Conservation (phyloP, 2,113 vertebrate genomes). For the Hemichromis elongatus region DNA sequence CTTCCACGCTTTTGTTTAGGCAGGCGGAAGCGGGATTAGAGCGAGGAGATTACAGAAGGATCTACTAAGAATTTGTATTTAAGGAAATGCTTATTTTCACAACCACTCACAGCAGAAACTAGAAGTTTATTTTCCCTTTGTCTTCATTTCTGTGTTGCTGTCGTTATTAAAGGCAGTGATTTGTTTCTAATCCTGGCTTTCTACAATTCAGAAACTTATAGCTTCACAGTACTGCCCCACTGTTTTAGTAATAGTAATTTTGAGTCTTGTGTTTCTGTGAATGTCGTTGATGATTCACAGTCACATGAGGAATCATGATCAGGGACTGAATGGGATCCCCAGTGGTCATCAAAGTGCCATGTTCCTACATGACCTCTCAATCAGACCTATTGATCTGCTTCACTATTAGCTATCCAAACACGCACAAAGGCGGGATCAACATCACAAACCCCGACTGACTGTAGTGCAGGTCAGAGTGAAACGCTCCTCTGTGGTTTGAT, state of each 20-base stretch:
- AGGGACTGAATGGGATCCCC: constrained; percentile 43
- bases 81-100: constrained; percentile 56
- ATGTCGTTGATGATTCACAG: neutral
- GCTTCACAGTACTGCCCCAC: neutral
- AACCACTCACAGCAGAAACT: neutral
- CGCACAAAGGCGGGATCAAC: constrained; percentile 42
- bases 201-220: neutral
- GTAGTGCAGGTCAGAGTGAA: neutral
- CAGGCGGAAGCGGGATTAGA: constrained; percentile 64
- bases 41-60: constrained; percentile 64
- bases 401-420: constrained; percentile 59
- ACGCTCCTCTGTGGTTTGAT: neutral
- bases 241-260: neutral
- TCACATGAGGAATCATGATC: neutral
- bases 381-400: constrained; percentile 66
- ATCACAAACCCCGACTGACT: constrained; percentile 25
- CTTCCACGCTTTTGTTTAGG: constrained; percentile 67
- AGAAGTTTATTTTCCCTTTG: neutral
- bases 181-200: constrained; percentile 13
- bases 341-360: constrained; percentile 51
- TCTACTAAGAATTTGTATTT: constrained; percentile 56
- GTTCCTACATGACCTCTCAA: constrained; percentile 67
- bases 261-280: neutral
- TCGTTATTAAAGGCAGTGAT: neutral
- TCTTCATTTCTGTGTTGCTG: neutral